Evolutionary conservation across 2,888 invertebrate species (phyloP), one percentile per base, ranked within the genome.

Genomic region (Carpatolechia fugitivella): DNA sequence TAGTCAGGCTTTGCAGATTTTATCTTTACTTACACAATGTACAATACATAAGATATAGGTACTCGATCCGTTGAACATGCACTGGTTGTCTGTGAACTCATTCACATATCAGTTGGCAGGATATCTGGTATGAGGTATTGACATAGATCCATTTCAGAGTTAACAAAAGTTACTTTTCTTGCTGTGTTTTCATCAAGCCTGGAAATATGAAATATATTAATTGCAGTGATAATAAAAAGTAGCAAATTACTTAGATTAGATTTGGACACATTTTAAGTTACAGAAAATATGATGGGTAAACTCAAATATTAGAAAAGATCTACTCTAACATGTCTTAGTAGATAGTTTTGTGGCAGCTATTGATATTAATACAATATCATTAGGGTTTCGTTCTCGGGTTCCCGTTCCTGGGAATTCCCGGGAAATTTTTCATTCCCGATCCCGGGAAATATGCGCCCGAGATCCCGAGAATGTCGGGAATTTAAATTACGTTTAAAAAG

Each of bases 111-210:
- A 36, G 91, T 91, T 54, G 95, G 95, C 66, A 95, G 83, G 71
- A 95, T 94, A 75, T 95, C 95, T 14, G 95, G 95, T 87, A 95
- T 95, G 63, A 95, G 82, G 80, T 94, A 93, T 68, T 92, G 91
- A 80, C 95, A 95, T 38, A 95, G 87, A 59, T 94, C 94, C 76
- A 91, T 91, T 70, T 95, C 95, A 13, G 92, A 92, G 70, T 83
- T 91, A 2, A 95, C 93, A 81, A 95, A 95, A 55, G 92, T 91
- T 7, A 95, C 95, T 86, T 95, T 95, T 58, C 93, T 92, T 24
- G 95, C 92, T 29, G 95, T 95, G 62, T 95, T 94, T 69, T 95
- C 95, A 75, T 95, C 94, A 62, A 95, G 85, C 93, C 93, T 93
- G 80, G 51, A 89, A 86, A 56, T 41, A 18, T 3, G 24, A 11